Base-by-base conservation (phyloP, 2,113 vertebrate species). In the Oophaga pumilio region DNA sequence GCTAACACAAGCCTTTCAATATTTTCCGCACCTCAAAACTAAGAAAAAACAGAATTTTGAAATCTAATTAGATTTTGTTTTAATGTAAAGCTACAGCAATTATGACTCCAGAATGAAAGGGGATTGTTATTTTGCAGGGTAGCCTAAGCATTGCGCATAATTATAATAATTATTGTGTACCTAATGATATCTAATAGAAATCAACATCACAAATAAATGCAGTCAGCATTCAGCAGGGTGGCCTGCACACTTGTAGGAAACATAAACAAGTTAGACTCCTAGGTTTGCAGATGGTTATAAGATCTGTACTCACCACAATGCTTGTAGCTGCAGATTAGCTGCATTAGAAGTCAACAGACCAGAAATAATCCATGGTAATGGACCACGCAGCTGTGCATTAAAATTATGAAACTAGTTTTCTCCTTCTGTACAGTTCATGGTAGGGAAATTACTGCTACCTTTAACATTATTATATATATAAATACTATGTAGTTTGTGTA, bases 121-220 rank as follows among this genome's bases (percentile, higher is more conserved):
- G 79, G 91, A 91, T 93, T 93, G 94, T 95, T 95, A 94, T 94
- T 94, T 95, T 94, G 92, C 92, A 95, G 92, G 94, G 93, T 93
- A 94, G 93, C 93, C 95, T 92, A 93, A 94, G 94, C 92, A 93
- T 92, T 93, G 90, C 92, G 89, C 88, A 71, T 95, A 95, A 96
- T 95, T 96, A 95, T 95, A 92, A 91, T 96, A 95, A 96, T 96
- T 94, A 96, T 93, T 91, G 91, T 91, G 93, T 94, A 94, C 94
- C 95, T 95, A 95, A 95, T 94, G 94, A 93, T 91, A 92, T 93
- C 92, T 94, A 94, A 93, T 94, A 93, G 91, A 92, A 92, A 92
- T 92, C 89, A 91, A 90, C 91, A 92, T 86, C 78, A 90, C 91
- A 91, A 91, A 91, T 91, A 93, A 92, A 93, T 89, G 26, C 86